phyloP scores from a whole-genome alignment of 2,888 invertebrate genomes.

The Alloscopus bannaensis region DNA sequence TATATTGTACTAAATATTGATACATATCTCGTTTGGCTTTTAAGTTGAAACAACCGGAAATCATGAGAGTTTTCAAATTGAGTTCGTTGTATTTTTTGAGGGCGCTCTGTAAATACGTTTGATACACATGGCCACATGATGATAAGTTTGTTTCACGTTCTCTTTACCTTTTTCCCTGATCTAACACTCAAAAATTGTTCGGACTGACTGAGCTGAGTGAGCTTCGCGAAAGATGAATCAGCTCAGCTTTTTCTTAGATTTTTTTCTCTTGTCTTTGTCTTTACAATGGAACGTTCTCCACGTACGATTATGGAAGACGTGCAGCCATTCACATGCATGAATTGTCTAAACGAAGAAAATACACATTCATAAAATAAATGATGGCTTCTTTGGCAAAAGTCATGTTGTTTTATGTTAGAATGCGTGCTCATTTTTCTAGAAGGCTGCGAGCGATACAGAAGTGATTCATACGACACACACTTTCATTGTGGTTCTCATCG shows the following conservation, averaged over 20 bases:
- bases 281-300: too few species aligned
- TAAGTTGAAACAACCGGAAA: slow-evolving; percentile 55
- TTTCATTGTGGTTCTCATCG: too few species aligned
- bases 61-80: slow-evolving; percentile 46
- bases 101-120: too few species aligned
- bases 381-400: background rate
- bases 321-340: slow-evolving; percentile 29
- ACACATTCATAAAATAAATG: slow-evolving; percentile 1
- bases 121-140: too few species aligned
- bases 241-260: too few species aligned
- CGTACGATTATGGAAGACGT: too few species aligned
- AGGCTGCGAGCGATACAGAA: too few species aligned
- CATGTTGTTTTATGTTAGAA: too few species aligned
- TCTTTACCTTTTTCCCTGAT: slow-evolving; percentile 38
- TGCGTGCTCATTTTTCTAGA: slow-evolving; percentile 12
- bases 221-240: slow-evolving; percentile 37
- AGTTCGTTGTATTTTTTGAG: slow-evolving; percentile 50
- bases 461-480: too few species aligned
- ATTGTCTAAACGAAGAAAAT: slow-evolving; percentile 27
- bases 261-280: too few species aligned
- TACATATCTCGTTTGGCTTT: slow-evolving; percentile 52
- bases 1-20: slow-evolving; percentile 35
- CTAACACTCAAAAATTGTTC: slow-evolving; percentile 49
- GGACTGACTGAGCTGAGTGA: too few species aligned
- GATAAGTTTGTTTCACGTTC: slow-evolving; percentile 5